These are phyloP conservation scores for Polyploca ridens DNA, from an alignment of 2,888 invertebrate species.

Conservation along the genomic window DNA sequence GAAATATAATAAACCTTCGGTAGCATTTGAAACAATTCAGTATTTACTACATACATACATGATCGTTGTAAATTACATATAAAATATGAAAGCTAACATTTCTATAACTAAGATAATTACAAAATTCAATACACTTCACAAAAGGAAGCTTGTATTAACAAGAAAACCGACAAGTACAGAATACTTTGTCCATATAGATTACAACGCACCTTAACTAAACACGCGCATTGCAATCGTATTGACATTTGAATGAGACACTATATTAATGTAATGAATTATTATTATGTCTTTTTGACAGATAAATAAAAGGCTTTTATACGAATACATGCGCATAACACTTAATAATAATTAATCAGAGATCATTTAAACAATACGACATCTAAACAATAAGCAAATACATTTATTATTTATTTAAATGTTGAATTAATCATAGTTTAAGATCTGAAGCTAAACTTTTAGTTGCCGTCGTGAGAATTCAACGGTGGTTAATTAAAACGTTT, in stretches of 20 bases:
- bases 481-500: background rate
- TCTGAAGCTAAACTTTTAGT: background rate
- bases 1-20: no score
- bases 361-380: background rate
- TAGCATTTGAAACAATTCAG: no score
- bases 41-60: no score
- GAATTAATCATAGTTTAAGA: background rate
- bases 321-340: background rate
- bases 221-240: background rate
- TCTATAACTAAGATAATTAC: no score
- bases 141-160: background rate
- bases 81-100: no score
- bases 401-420: background rate
- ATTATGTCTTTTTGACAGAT: slow-evolving; percentile 7
- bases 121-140: background rate
- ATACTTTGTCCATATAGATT: background rate
- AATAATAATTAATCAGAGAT: background rate
- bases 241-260: slow-evolving; percentile 7
- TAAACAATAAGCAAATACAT: background rate
- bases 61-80: no score
- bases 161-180: background rate
- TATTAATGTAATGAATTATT: slow-evolving; percentile 4
- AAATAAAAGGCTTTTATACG: background rate
- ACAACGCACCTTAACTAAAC: background rate
- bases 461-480: background rate